A percentile compares a stretch with the other conserved stretches of the same genome.
phyloP scores from a whole-genome alignment of 2,888 invertebrate species.

The Drosophila kanekoi region DNA sequence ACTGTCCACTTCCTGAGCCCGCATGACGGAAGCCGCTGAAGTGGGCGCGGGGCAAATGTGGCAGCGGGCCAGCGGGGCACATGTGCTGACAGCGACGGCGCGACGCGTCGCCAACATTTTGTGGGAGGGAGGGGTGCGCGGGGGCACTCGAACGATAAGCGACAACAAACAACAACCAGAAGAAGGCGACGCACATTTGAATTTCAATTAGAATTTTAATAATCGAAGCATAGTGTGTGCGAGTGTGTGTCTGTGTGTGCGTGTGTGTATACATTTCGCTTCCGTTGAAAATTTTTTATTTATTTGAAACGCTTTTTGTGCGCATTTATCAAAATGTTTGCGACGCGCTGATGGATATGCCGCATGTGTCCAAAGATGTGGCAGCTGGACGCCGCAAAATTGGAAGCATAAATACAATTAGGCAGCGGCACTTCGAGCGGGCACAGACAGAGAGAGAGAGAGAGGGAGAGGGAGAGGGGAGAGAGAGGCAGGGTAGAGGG shows the following conservation, averaged over 20 bases:
- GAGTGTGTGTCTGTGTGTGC: slow-evolving; percentile 37
- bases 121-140: not conserved
- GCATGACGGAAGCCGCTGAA: slow-evolving; percentile 71
- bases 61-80: slow-evolving; percentile 12
- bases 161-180: slow-evolving; percentile 38
- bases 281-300: slow-evolving; percentile 60
- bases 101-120: slow-evolving; percentile 37
- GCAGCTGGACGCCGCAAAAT: slow-evolving; percentile 44
- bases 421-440: not conserved
- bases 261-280: slow-evolving; percentile 61
- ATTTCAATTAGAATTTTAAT: slow-evolving; percentile 82
- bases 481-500: not conserved
- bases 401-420: slow-evolving; percentile 74
- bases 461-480: not conserved
- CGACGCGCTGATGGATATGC: slow-evolving; percentile 60
- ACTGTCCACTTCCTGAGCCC: slow-evolving; percentile 80
- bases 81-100: slow-evolving; percentile 36
- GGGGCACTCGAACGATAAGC: slow-evolving; percentile 47
- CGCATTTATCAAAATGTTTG: slow-evolving; percentile 68
- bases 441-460: not conserved
- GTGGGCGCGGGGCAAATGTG: slow-evolving; percentile 15
- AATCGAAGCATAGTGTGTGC: slow-evolving; percentile 60
- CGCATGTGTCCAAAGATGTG: slow-evolving; percentile 30
- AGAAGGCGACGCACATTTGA: slow-evolving; percentile 70
- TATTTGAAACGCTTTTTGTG: slow-evolving; percentile 42